Base-by-base conservation (phyloP, 2,888 invertebrate genomes). In the Drosophila anceps region DNA sequence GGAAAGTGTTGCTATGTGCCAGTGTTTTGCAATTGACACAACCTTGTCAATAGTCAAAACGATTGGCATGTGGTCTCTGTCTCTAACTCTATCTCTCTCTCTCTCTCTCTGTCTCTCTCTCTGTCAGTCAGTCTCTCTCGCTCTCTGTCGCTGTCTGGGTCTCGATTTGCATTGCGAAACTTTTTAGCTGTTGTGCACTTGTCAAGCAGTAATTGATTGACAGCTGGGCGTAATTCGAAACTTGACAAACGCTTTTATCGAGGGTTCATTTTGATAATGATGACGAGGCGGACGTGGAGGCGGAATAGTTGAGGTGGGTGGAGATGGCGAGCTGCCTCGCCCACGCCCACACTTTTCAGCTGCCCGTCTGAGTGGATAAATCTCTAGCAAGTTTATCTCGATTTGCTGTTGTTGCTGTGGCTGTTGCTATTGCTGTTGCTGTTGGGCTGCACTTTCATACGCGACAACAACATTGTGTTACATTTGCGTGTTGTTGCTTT, bases 171-270 rank as follows among this genome's bases (percentile, higher is more conserved):
- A 69, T 33, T 63, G 67, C 66, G 37, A 53, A 67, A 64, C 41
- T 48, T 48, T 59, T 37, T 50, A 50, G 37, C 43, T 43, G 54
- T 50, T 66, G 69, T 68, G 76, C 77, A 79, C 79, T 73, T 79
- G 81, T 79, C 81, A 81, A 63, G 61, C 41, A 24, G 31, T 29
- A 75, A 76, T 76, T 85, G 84, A 85, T 90, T 85, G 85, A 85
- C 85, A 80, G 88, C 83, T 35, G 50, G 50, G 46, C 68, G 85
- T 90, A 90, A 90, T 73, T 66, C 37, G 69, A 90, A 50, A 78
- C 73, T 70, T 74, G 79, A 76, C 86, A 81, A 76, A 67, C 72
- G 51, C 62, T 70, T 82, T 77, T 82, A 71, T 87, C 68, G 67
- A 65, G 48, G 31, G 50, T 20, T 50, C 81, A 77, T 73, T 76